These are phyloP conservation scores for Ruditapes philippinarum DNA, from an alignment of 1,140 invertebrate genomes.

Conservation along the genomic window DNA sequence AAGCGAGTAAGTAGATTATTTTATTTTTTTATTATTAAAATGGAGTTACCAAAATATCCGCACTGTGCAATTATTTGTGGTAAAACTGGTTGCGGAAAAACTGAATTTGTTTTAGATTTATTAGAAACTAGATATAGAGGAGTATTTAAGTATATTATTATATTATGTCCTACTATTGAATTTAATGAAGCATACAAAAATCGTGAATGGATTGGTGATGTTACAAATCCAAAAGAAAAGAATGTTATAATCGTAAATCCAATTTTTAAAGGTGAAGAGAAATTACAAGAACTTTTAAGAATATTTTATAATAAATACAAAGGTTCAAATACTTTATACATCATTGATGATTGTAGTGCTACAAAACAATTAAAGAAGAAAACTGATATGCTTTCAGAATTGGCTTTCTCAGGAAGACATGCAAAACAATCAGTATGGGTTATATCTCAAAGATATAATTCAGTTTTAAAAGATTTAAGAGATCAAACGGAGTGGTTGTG, in stretches of 20 bases:
- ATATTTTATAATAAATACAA: slow-evolving; percentile 38
- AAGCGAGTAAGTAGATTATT: too few relatives aligned
- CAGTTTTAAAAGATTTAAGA: slow-evolving; percentile 34
- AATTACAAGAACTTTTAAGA: slow-evolving; percentile 59
- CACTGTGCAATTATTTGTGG: too few relatives aligned
- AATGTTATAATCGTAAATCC: not conserved
- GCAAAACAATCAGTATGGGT: too few relatives aligned
- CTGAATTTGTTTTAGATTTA: too few relatives aligned
- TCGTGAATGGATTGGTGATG: slow-evolving; percentile 6
- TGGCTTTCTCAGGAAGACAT: slow-evolving; percentile 55
- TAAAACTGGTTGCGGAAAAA: too few relatives aligned
- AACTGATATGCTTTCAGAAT: slow-evolving; percentile 54
- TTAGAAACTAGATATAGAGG: too few relatives aligned
- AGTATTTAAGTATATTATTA: not conserved
- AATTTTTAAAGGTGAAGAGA: not conserved
- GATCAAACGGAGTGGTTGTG: too few relatives aligned
- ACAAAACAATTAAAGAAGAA: slow-evolving; percentile 60
- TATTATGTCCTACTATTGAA: slow-evolving; percentile 38
- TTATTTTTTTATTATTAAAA: too few relatives aligned
- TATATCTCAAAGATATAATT: slow-evolving; percentile 55
- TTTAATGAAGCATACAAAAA: slow-evolving; percentile 34
- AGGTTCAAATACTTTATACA: slow-evolving; percentile 44
- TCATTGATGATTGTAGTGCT: slow-evolving; percentile 34
- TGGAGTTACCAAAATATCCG: too few relatives aligned
- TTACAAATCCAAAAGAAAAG: not conserved